phyloP scores from a whole-genome alignment of 2,113 vertebrate species.

The Sinocyclocheilus anophthalmus region DNA sequence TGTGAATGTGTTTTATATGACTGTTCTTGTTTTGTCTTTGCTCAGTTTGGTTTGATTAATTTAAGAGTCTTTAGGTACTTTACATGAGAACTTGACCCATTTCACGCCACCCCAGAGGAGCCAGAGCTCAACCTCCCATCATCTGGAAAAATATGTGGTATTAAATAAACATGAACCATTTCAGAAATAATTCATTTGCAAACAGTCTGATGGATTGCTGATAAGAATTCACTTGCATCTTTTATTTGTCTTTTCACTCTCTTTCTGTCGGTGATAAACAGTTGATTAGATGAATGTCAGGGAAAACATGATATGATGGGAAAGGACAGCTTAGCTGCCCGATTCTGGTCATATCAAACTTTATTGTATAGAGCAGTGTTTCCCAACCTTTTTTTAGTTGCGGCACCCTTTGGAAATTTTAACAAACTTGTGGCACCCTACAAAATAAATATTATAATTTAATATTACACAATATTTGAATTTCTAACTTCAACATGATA shows the following conservation, averaged over 20 bases:
- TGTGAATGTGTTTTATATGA: slow-evolving; percentile 15
- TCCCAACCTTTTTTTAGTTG: too few relatives aligned
- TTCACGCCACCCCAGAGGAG: slow-evolving; percentile 46
- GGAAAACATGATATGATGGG: neutral
- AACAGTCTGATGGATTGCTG: slow-evolving; percentile 44
- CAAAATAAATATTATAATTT: too few relatives aligned
- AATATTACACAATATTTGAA: too few relatives aligned
- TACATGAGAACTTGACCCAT: neutral
- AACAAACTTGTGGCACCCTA: too few relatives aligned
- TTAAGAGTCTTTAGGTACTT: slow-evolving; percentile 1
- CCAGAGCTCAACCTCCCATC: slow-evolving; percentile 39
- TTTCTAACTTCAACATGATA: too few relatives aligned
- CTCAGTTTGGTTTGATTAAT: slow-evolving; percentile 16
- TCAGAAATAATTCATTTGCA: slow-evolving; percentile 63
- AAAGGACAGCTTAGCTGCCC: slow-evolving; percentile 2
- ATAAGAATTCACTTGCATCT: neutral
- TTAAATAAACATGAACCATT: slow-evolving; percentile 60
- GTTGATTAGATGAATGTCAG: slow-evolving; percentile 10
- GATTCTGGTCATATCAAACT: slow-evolving; percentile 22
- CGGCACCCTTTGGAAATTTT: too few relatives aligned
- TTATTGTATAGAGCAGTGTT: neutral
- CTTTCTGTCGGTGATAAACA: neutral
- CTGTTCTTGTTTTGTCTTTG: slow-evolving; percentile 27
- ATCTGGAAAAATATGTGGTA: slow-evolving; percentile 52
- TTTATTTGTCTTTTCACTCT: neutral